phyloP scores from a whole-genome alignment of 2,113 vertebrate genomes.

The Trinectes maculatus region DNA sequence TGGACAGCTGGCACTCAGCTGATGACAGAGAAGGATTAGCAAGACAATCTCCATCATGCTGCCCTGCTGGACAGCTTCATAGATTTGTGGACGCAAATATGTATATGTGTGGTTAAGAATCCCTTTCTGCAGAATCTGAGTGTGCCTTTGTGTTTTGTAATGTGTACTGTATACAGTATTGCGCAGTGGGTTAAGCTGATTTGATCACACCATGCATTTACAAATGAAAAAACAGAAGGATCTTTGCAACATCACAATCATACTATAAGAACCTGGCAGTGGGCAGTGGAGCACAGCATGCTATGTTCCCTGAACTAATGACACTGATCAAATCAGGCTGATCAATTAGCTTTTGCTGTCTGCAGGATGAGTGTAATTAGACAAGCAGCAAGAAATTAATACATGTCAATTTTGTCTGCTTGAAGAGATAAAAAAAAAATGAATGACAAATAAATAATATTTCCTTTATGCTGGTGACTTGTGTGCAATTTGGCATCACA shows the following conservation, averaged over 20 bases:
- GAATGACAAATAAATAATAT: constrained; percentile 13
- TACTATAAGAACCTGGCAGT: constrained; percentile 14
- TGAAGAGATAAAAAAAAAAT: neutral
- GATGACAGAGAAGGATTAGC: constrained; percentile 72
- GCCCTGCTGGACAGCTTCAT: constrained; percentile 46
- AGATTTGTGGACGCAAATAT: constrained; percentile 31
- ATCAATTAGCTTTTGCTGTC: constrained; percentile 44
- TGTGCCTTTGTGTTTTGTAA: constrained; percentile 16
- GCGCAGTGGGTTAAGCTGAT: constrained; percentile 27
- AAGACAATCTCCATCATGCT: constrained; percentile 62
- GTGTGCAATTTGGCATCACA: neutral
- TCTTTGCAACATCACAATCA: constrained; percentile 39
- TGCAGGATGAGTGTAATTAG: constrained; percentile 36
- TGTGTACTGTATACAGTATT: constrained; percentile 9
- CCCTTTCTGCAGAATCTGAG: constrained; percentile 24
- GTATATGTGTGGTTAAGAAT: constrained; percentile 11
- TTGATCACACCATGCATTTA: constrained; percentile 53
- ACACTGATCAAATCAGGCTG: constrained; percentile 39
- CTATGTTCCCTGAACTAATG: constrained; percentile 22
- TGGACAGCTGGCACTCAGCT: constrained; percentile 79
- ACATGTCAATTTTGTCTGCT: constrained; percentile 2
- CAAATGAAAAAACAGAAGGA: constrained; percentile 51
- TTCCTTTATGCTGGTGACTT: constrained; percentile 11
- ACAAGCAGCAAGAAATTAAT: constrained; percentile 2
- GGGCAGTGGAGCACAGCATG: constrained; percentile 33